Evolutionary conservation across 2,888 invertebrate genomes (phyloP).

Genomic region (Leptogaster cylindrica): DNA sequence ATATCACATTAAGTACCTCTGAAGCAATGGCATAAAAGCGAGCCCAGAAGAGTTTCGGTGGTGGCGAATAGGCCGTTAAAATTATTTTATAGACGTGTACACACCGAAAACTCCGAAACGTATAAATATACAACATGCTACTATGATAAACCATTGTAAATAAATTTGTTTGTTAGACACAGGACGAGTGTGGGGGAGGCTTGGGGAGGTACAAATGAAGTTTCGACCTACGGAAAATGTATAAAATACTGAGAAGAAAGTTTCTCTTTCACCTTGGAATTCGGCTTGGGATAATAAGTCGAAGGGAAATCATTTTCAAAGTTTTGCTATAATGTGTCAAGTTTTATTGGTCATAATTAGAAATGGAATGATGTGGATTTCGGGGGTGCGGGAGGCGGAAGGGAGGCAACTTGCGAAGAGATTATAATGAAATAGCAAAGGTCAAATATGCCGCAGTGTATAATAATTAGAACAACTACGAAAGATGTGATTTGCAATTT

Average conservation of each 20-base stretch:
- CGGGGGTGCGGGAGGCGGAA: neutral
- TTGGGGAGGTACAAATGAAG: neutral
- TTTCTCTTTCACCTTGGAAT: conserved; percentile 25
- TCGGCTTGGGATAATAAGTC: conserved; percentile 7
- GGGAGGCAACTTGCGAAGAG: neutral
- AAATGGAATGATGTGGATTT: neutral
- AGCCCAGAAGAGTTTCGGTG: neutral
- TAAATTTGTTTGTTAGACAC: neutral
- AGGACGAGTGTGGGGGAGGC: neutral
- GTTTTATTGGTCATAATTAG: conserved; percentile 35
- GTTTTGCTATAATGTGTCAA: conserved; percentile 30
- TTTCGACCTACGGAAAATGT: neutral
- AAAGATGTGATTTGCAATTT: too few relatives aligned
- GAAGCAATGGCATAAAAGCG: conserved; percentile 8
- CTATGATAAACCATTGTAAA: conserved; percentile 17
- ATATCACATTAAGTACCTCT: conserved; percentile 66
- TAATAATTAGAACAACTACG: neutral
- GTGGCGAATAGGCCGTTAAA: conserved; percentile 38
- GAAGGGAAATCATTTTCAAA: conserved; percentile 29
- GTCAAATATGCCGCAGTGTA: neutral
- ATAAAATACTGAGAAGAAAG: conserved; percentile 14
- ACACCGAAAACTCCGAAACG: conserved; percentile 8
- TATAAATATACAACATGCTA: conserved; percentile 35
- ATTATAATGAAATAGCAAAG: neutral
- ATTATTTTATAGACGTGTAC: conserved; percentile 40